Evolutionary conservation across 2,888 invertebrate genomes (phyloP), one percentile per base, ranked within the genome.

Genomic region (Stomorhina lunata): DNA sequence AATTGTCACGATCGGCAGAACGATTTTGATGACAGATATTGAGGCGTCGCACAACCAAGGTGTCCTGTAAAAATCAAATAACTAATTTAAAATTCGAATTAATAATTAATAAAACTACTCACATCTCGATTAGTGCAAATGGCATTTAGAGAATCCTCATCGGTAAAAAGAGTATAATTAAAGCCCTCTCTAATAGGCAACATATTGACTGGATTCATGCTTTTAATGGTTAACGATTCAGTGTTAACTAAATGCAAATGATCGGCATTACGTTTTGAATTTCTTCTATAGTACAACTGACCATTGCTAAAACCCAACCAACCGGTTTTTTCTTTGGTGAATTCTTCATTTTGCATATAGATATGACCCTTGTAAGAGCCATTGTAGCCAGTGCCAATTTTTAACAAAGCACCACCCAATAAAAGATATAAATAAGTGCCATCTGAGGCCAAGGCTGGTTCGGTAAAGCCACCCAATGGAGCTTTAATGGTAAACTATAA

Each of bases 371-470:
- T 95, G 85, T 97, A 94, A 6, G 99, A 98, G 84, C 97, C 97
- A 63, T 96, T 96, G 89, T 97, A 97, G 6, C 99, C 99, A 65
- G 98, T 96, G 17, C 99, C 99, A 83, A 99, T 94, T 92, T 99
- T 99, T 84, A 97, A 93, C 55, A 99, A 92, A 1, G 97, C 97
- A 86, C 95, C 95, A 9, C 95, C 95, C 32, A 96, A 95, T 86
- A 96, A 95, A 29, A 99, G 92, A 91, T 97, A 99, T 68, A 99
- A 92, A 91, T 94, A 98, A 84, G 95, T 95, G 9, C 99, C 99
- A 91, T 99, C 98, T 85, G 96, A 96, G 6, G 97, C 96, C 87
- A 98, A 92, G 3, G 96, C 94, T 66, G 91, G 90, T 29, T 89
- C 88, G 22, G 91, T 88, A 75, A 92, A 88, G 2, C 95, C 94